Base-by-base conservation (phyloP, 2,888 invertebrate genomes). In the Chrysodeixis includens region DNA sequence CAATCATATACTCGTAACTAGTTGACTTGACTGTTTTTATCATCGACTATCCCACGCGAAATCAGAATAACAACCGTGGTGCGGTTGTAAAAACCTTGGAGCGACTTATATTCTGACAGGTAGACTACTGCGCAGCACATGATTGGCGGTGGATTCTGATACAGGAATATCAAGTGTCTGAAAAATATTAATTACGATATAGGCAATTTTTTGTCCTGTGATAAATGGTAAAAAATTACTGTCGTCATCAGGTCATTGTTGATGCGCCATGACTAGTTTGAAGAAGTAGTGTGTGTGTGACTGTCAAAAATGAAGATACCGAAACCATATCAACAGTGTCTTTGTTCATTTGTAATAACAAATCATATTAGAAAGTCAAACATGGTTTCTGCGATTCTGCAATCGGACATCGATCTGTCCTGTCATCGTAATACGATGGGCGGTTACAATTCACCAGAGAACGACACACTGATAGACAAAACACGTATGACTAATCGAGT, bases 401-500 rank as follows among this genome's bases (percentile, higher is more conserved):
- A 68, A 69, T 60, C 61, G 55, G 56, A 64, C 55, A 60, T 56
- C 18, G 51, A 67, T 62, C 52, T 2, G n/a, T 35, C 26, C n/a
- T 55, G 66, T 66, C 53, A 44, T 68, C 66, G 67, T 62, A 77
- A 74, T 63, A 58, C 44, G 73, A 70, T 60, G 69, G 65, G 74
- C 69, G 74, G 71, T 70, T 67, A 80, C 59, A 68, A 66, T 71
- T 70, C 66, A 61, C 58, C 54, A 66, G 65, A 69, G 68, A 79
- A 79, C 82, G 81, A 78, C 70, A 83, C 79, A 80, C 71, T 68
- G 69, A 78, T 79, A 83, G 76, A 81, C 79, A 75, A 76, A 77
- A 80, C 80, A 77, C 64, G 74, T 75, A 83, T 88, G 89, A 88
- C 82, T 88, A 89, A 88, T 84, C 73, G 66, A 60, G 54, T 18